A percentile compares a stretch with the other conserved stretches of the same genome.
These are phyloP conservation scores for Hydrolagus colliei DNA, from an alignment of 2,797 vertebrate species.

Conservation along the genomic window DNA sequence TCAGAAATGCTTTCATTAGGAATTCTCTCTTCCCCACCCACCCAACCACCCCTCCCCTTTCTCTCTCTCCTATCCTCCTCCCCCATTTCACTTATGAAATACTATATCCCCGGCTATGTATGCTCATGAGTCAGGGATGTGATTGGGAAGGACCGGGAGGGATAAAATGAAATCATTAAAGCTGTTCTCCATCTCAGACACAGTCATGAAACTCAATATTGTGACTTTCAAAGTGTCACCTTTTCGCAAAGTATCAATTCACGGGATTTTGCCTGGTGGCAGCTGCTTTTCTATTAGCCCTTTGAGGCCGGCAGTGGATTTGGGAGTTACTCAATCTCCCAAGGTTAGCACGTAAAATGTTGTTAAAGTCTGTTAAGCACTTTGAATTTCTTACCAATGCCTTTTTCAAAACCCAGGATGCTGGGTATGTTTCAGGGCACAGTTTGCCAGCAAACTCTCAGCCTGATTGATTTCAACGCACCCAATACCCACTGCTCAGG, in stretches of 20 bases:
- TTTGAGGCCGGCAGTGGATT: slow-evolving; percentile 19
- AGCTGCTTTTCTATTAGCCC: slow-evolving; percentile 29
- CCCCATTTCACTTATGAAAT: slow-evolving; percentile 11
- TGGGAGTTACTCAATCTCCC: neutral
- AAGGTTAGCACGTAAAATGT: slow-evolving; percentile 14
- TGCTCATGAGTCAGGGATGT: slow-evolving; percentile 6
- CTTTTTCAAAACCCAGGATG: slow-evolving; percentile 6
- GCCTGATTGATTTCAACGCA: neutral
- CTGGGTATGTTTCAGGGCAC: neutral
- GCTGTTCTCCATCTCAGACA: slow-evolving; percentile 23
- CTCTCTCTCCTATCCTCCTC: no score
- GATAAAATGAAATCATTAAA: slow-evolving; percentile 31
- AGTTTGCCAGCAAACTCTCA: neutral
- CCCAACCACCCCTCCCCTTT: no score
- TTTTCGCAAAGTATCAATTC: slow-evolving; percentile 31
- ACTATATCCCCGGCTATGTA: neutral
- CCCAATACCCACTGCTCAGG: neutral
- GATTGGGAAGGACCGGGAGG: slow-evolving; percentile 19
- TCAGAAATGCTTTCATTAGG: neutral
- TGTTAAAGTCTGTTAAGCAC: neutral
- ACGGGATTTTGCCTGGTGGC: neutral
- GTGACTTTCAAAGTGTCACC: slow-evolving; percentile 27
- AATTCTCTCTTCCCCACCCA: neutral
- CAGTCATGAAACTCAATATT: slow-evolving; percentile 30
- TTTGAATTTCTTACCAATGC: neutral